Conservation (phyloP, 2,797 vertebrate species). For the Potorous gilbertii region DNA sequence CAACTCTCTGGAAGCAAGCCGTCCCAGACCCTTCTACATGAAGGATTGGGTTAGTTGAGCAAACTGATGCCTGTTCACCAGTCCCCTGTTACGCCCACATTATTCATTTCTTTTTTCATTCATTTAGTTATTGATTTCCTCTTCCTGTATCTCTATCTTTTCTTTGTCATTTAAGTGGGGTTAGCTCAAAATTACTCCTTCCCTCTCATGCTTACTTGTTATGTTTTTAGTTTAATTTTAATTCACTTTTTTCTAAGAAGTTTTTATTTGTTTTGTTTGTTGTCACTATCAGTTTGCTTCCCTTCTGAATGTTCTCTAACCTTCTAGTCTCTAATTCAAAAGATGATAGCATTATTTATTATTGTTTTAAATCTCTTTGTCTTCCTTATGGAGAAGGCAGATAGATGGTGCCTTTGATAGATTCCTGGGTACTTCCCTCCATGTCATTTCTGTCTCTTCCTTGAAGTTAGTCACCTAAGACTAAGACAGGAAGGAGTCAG, state of each 20-base stretch:
- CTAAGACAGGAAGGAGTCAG: too few relatives aligned
- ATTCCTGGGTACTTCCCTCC: neutral
- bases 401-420: neutral
- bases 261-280: neutral
- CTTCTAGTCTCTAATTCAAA: neutral
- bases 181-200: neutral
- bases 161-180: neutral
- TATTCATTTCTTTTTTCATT: neutral
- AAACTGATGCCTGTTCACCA: neutral
- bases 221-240: neutral
- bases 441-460: too few relatives aligned
- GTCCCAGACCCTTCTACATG: neutral
- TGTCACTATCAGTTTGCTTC: neutral
- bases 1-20: neutral
- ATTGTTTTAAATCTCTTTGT: neutral
- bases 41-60: neutral
- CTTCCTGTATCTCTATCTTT: neutral
- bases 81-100: neutral
- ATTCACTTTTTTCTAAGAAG: neutral
- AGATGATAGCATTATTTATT: neutral
- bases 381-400: neutral
- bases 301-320: neutral
- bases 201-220: neutral
- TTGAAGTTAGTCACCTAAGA: too few relatives aligned
- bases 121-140: neutral